Evolutionary conservation across 2,113 vertebrate species (phyloP).

Genomic region (Calonectris borealis): DNA sequence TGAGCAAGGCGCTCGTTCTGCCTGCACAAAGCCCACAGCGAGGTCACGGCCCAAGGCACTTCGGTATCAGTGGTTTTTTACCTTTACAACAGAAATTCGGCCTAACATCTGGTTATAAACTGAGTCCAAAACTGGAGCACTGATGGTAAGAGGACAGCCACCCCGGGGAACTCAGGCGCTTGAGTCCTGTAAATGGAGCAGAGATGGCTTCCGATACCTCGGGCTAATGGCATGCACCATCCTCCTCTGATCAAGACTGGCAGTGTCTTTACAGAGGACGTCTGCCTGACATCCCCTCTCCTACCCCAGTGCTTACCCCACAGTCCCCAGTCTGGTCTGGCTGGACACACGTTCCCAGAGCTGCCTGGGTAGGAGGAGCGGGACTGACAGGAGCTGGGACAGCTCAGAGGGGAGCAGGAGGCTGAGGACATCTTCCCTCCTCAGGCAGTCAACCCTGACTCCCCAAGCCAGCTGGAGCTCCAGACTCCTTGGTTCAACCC

Average conservation of each 20-base stretch:
- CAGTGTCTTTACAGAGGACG: neutral
- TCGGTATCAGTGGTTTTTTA: conserved; percentile 34
- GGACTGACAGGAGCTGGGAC: neutral
- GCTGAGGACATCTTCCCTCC: neutral
- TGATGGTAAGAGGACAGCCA: conserved; percentile 60
- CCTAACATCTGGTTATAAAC: conserved; percentile 72
- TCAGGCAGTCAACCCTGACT: neutral
- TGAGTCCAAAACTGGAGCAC: conserved; percentile 64
- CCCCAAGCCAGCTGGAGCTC: neutral
- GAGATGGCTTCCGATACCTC: conserved; percentile 67
- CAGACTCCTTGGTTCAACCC: neutral
- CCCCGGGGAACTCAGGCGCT: conserved; percentile 64
- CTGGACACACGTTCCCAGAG: neutral
- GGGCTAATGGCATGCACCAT: conserved; percentile 41
- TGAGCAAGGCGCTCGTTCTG: neutral
- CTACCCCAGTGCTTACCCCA: neutral
- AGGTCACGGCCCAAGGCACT: conserved; percentile 35
- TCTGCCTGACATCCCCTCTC: conserved; percentile 23
- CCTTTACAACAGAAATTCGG: conserved; percentile 70
- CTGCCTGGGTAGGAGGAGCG: neutral
- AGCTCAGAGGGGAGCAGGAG: neutral
- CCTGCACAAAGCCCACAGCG: conserved; percentile 9
- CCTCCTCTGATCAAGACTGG: conserved; percentile 4
- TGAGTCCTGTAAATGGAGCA: conserved; percentile 70
- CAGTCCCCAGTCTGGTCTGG: neutral